These are phyloP conservation scores for Nansenia antarctica DNA, from an alignment of 2,113 vertebrate genomes.

Conservation along the genomic window DNA sequence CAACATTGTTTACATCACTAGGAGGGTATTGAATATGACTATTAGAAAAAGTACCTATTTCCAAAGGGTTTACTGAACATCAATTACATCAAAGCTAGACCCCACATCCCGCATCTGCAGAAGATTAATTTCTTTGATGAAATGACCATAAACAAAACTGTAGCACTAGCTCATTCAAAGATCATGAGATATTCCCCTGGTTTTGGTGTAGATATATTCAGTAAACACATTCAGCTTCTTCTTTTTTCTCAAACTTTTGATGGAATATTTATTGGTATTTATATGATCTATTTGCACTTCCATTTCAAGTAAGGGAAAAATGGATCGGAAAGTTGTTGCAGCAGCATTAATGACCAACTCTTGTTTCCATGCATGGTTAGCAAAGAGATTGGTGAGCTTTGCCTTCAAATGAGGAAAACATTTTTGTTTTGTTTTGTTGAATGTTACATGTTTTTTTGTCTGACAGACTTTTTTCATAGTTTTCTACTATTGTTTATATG, in stretches of 20 bases:
- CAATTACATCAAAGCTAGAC: slow-evolving; percentile 6
- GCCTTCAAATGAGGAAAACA: slow-evolving; percentile 21
- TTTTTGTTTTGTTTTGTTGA: slow-evolving; percentile 48
- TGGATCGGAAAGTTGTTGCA: not conserved
- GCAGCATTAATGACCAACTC: not conserved
- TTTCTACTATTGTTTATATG: slow-evolving; percentile 15
- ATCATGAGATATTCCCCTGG: not conserved
- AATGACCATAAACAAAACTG: not conserved
- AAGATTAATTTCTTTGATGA: not conserved
- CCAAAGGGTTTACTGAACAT: slow-evolving; percentile 22
- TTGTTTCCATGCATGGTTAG: slow-evolving; percentile 23
- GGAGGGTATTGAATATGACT: slow-evolving; percentile 26
- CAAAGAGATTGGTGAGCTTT: slow-evolving; percentile 21
- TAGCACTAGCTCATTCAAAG: not conserved
- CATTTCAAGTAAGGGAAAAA: slow-evolving; percentile 27
- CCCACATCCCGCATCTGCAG: not conserved
- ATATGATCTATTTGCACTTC: slow-evolving; percentile 39
- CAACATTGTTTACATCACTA: slow-evolving; percentile 66
- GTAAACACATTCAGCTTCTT: not conserved
- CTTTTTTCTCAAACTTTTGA: not conserved
- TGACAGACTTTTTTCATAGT: slow-evolving; percentile 24
- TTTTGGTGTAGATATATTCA: not conserved
- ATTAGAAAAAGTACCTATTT: slow-evolving; percentile 34
- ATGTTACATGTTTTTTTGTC: slow-evolving; percentile 42
- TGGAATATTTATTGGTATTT: slow-evolving; percentile 33